Base-by-base conservation (phyloP, 2,797 vertebrate genomes). In the Zenarchopterus dispar region DNA sequence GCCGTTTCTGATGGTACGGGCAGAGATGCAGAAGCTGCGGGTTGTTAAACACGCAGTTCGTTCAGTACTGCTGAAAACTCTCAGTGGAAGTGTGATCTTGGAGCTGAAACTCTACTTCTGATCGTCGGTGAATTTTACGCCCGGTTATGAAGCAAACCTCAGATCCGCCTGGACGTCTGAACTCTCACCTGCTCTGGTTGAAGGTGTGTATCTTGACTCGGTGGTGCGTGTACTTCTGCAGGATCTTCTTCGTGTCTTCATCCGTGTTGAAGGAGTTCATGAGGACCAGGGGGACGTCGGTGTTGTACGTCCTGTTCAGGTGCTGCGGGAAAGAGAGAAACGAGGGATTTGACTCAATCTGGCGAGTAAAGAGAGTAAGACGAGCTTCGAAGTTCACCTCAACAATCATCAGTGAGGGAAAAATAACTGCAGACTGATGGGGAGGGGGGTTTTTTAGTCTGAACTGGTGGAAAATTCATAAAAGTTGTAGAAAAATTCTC, bases 211-310 rank as follows among this genome's bases (percentile, higher is more conserved):
- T 99, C 92, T 98, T 97, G 85, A 94, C 93, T 0, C 89, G 85
- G 84, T 93, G 96, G 84, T 99, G 97, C 33, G 93, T 95, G 85
- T 99, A 99, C 77, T 99, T 99, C 93, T 98, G 97, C 83, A 99
- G 88, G 74, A 94, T 94, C 84, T 94, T 94, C 78, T 92, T 93
- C 0, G 97, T 99, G 89, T 99, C 98, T 2, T 99, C 97, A 0
- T 99, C 96, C 0, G 98, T 99, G 91, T 99, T 94, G 86, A 94
- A 94, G 57, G 93, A 94, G 85, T 94, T 94, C 93, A 94, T 94
- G 62, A 94, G 91, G 11, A 94, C 93, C 79, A 94, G 88, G 22
- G 97, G 96, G 60, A 99, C 97, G 10, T 98, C 93, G 0, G 96
- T 94, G 79, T 97, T 94, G 90, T 96, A 99, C 0, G 93, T 96